phyloP scores from a whole-genome alignment of 2,888 invertebrate genomes.

The Pecten maximus region DNA sequence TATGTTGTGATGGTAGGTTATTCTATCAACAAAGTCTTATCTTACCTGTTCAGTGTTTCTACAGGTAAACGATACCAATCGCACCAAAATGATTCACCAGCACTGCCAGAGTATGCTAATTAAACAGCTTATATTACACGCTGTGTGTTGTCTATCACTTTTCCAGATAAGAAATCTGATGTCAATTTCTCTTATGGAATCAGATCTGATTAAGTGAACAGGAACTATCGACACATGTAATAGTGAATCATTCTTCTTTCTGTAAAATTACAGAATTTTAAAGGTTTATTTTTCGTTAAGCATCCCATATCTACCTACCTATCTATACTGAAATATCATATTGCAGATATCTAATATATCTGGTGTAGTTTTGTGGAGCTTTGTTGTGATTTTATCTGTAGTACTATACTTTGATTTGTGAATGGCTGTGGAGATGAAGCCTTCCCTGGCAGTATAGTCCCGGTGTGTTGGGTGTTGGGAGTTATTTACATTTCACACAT shows the following conservation, averaged over 20 bases:
- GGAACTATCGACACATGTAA: not conserved
- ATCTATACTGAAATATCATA: not conserved
- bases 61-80: not conserved
- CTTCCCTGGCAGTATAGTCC: not conserved
- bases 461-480: not conserved
- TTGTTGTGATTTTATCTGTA: not conserved
- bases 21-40: not conserved
- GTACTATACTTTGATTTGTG: not conserved
- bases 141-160: not conserved
- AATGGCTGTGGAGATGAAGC: not conserved
- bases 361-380: not conserved
- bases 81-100: not conserved
- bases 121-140: not conserved
- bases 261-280: not conserved
- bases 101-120: not conserved
- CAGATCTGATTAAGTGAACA: not conserved
- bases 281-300: too few relatives aligned
- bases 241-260: not conserved
- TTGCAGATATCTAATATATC: not conserved
- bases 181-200: not conserved
- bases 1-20: not conserved
- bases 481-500: conserved; percentile 9
- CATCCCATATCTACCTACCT: not conserved
- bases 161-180: not conserved
- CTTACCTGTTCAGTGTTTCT: not conserved